Conservation (phyloP, 2,888 invertebrate genomes). For the Thera obeliscata region DNA sequence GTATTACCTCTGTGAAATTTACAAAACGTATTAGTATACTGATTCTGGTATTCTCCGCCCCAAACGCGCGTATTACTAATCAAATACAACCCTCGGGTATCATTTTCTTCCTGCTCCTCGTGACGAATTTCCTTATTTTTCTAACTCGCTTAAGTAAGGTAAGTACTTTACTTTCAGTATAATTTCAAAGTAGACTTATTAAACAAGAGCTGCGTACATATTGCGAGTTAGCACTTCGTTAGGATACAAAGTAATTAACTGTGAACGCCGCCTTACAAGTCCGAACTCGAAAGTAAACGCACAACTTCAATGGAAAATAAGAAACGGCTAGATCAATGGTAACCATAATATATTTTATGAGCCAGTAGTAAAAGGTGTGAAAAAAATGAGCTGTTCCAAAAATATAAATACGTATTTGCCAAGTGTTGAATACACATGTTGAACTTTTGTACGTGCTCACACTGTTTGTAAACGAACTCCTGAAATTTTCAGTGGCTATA, state of each 20-base stretch:
- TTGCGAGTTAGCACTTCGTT: constrained; percentile 71
- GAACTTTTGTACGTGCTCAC: no score
- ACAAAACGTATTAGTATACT: constrained; percentile 7
- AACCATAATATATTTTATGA: neutral
- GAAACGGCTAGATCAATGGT: constrained; percentile 8
- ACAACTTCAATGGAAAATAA: constrained; percentile 33
- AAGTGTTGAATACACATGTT: no score
- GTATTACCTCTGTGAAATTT: constrained; percentile 1
- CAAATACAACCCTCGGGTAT: neutral
- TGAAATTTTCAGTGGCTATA: no score
- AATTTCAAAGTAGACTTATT: constrained; percentile 50
- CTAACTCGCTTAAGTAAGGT: neutral
- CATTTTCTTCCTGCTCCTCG: neutral
- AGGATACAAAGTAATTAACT: constrained; percentile 75
- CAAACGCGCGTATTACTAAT: neutral
- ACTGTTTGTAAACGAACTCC: no score
- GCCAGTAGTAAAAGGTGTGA: neutral
- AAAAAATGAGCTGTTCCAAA: no score
- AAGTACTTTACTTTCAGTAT: constrained; percentile 6
- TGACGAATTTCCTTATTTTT: neutral
- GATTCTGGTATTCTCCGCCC: neutral
- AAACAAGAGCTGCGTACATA: constrained; percentile 59
- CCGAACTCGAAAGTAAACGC: constrained; percentile 38
- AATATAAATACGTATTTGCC: no score
- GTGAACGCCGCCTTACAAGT: constrained; percentile 61